phyloP scores from a whole-genome alignment of 2,797 vertebrate genomes.

The Galago senegalensis region DNA sequence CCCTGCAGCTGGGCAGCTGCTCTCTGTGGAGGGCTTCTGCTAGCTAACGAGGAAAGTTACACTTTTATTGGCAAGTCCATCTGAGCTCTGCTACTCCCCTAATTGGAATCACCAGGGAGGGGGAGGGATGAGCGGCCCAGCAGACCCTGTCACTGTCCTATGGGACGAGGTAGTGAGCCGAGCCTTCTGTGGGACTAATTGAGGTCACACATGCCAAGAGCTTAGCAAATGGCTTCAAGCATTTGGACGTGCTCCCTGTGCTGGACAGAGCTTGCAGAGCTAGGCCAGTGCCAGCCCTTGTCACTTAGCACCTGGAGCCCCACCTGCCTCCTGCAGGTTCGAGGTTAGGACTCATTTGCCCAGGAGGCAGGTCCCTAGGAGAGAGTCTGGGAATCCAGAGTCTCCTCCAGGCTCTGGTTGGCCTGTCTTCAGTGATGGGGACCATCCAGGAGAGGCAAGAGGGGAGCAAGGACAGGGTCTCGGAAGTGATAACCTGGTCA shows the following conservation, averaged over 20 bases:
- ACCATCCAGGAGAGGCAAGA: background rate
- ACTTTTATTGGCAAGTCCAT: slow-evolving; percentile 71
- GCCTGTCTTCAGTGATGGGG: background rate
- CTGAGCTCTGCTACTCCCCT: slow-evolving; percentile 71
- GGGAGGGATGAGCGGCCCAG: background rate
- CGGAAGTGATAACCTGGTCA: background rate
- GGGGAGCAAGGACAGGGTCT: too few relatives aligned
- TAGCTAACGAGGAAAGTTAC: slow-evolving; percentile 77
- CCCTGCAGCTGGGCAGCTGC: slow-evolving; percentile 74
- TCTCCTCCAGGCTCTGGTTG: fast-evolving
- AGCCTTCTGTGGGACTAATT: background rate
- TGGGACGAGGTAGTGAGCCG: fast-evolving
- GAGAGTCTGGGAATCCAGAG: background rate
- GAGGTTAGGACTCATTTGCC: background rate
- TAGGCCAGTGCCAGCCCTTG: fast-evolving
- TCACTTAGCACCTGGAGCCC: fast-evolving
- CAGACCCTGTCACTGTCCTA: background rate
- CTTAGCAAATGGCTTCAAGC: background rate
- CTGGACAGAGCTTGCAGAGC: fast-evolving
- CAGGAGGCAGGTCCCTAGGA: fast-evolving
- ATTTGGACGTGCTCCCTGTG: fast-evolving
- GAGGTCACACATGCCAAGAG: background rate
- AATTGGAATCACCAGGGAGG: slow-evolving; percentile 59
- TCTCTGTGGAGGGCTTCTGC: slow-evolving; percentile 61
- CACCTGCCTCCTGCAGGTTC: fast-evolving